phyloP scores from a whole-genome alignment of 1,140 invertebrate species.

The Drosophila rhopaloa region DNA sequence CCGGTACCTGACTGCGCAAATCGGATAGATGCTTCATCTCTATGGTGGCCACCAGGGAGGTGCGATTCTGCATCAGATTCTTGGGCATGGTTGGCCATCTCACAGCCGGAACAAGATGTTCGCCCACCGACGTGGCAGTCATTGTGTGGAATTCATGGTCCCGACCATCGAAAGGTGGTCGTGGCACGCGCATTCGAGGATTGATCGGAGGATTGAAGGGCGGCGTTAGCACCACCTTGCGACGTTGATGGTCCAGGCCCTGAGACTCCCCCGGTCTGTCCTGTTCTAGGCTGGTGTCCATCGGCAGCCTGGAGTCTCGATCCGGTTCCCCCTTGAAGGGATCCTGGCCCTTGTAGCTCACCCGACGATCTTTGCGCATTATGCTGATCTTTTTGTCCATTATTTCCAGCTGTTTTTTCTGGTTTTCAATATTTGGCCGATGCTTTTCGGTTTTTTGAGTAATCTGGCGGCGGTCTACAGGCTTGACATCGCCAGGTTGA shows the following conservation, averaged over 20 bases:
- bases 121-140: neutral
- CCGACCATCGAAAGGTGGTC: slow-evolving; percentile 65
- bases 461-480: neutral
- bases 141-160: slow-evolving; percentile 66
- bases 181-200: slow-evolving; percentile 58
- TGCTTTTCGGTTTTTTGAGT: neutral
- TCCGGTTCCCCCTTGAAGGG: slow-evolving; percentile 5
- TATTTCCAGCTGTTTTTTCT: neutral
- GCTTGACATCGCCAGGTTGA: neutral
- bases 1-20: neutral
- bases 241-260: slow-evolving; percentile 11
- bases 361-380: slow-evolving; percentile 9
- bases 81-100: neutral
- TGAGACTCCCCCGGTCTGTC: neutral
- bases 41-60: neutral
- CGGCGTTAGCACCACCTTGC: slow-evolving; percentile 20
- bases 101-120: slow-evolving; percentile 6
- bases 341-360: slow-evolving; percentile 22
- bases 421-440: neutral
- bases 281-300: slow-evolving; percentile 3
- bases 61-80: neutral
- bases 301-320: neutral
- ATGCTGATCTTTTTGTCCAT: neutral
- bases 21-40: slow-evolving; percentile 12
- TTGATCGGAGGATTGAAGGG: slow-evolving; percentile 58